phyloP scores from a whole-genome alignment of 2,113 vertebrate genomes.

The Nycticebus coucang region DNA sequence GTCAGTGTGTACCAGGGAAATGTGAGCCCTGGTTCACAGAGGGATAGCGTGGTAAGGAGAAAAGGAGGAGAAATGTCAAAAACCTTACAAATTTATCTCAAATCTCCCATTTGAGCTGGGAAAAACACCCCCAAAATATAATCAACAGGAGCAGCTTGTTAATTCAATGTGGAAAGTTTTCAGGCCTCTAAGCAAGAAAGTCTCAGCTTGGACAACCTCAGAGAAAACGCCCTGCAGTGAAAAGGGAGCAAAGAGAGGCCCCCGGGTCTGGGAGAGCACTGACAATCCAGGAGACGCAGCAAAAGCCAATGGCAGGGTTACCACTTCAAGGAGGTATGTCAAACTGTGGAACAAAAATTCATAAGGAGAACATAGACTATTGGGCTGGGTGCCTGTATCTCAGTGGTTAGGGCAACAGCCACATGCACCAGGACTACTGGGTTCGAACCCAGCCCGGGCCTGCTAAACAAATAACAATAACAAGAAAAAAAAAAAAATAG shows the following conservation, averaged over 20 bases:
- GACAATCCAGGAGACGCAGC: neutral
- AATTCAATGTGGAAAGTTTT: neutral
- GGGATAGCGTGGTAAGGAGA: neutral
- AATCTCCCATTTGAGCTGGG: neutral
- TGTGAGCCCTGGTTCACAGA: neutral
- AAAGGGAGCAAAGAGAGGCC: neutral
- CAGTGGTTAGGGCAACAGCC: too few species aligned
- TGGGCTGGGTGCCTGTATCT: too few species aligned
- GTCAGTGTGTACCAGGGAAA: neutral
- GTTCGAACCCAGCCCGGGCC: too few species aligned
- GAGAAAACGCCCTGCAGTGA: neutral
- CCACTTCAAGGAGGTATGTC: neutral
- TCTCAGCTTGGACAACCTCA: neutral
- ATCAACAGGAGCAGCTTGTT: neutral
- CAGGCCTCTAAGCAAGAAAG: neutral
- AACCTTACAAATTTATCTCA: neutral
- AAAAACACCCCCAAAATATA: constrained; percentile 14
- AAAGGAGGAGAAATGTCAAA: neutral
- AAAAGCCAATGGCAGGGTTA: neutral
- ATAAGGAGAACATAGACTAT: neutral
- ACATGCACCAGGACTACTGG: too few species aligned
- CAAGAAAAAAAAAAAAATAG: too few species aligned
- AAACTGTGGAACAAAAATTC: neutral
- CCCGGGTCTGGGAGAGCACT: neutral
- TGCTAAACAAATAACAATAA: too few species aligned